Percentiles rank a stretch among this genome's conserved stretches.
Conservation (phyloP, 2,888 invertebrate genomes). For the Eretmocerus hayati region DNA sequence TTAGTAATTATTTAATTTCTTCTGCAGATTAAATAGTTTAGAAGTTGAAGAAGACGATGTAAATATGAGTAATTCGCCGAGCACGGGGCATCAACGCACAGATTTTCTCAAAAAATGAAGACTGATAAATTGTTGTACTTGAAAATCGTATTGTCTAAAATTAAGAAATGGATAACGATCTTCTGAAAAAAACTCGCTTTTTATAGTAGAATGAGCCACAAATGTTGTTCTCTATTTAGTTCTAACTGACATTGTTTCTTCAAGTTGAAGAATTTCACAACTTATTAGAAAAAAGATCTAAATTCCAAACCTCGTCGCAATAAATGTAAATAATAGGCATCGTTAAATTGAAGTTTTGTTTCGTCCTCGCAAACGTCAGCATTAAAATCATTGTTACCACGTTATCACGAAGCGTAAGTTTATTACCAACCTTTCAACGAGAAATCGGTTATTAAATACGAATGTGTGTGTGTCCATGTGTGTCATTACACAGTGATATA, state of each 20-base stretch:
- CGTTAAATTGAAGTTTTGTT: background rate
- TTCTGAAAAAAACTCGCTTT: too few species aligned
- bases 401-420: too few species aligned
- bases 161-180: too few species aligned
- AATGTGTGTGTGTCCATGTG: background rate
- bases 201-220: too few species aligned
- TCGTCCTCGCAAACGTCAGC: background rate
- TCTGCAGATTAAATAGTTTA: slow-evolving; percentile 38
- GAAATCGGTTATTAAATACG: too few species aligned
- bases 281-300: background rate
- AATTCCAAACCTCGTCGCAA: too few species aligned
- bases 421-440: too few species aligned
- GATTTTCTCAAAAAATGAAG: slow-evolving; percentile 23
- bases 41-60: slow-evolving; percentile 41
- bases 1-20: slow-evolving; percentile 11
- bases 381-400: background rate
- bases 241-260: too few species aligned
- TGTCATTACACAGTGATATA: too few species aligned
- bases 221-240: too few species aligned
- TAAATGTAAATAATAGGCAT: too few species aligned
- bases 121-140: slow-evolving; percentile 13
- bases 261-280: background rate
- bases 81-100: slow-evolving; percentile 25
- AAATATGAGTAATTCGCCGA: slow-evolving; percentile 36
- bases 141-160: too few species aligned